Evolutionary conservation across 2,113 vertebrate species (phyloP).

Genomic region (Neopipo cinnamomea): DNA sequence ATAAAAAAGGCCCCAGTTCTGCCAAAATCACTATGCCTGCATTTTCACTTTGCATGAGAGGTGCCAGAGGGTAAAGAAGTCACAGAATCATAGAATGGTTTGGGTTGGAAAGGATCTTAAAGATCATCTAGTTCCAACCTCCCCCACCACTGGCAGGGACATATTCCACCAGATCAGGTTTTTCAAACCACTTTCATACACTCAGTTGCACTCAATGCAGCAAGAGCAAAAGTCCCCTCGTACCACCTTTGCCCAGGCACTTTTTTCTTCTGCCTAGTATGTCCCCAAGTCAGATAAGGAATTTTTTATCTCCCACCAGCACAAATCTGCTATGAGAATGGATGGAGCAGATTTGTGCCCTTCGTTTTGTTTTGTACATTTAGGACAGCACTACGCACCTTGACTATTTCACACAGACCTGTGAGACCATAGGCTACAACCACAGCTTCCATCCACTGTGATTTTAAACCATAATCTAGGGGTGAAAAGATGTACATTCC

Average conservation of each 20-base stretch:
- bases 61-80: not conserved
- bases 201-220: not conserved
- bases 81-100: not conserved
- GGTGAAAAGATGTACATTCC: conserved; percentile 23
- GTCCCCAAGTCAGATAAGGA: not conserved
- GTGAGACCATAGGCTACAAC: not conserved
- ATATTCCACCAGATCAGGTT: not conserved
- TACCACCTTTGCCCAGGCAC: not conserved
- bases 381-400: not conserved
- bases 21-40: not conserved
- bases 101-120: not conserved
- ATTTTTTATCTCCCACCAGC: not conserved
- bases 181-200: not conserved
- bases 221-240: not conserved
- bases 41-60: not conserved
- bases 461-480: not conserved
- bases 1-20: not conserved
- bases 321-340: too few species aligned
- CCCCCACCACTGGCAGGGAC: not conserved
- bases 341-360: not conserved
- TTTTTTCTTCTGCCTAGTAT: not conserved
- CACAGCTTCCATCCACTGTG: not conserved
- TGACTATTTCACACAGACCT: not conserved
- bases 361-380: not conserved
- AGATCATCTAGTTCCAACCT: not conserved